These are phyloP conservation scores for Patella depressa DNA, from an alignment of 2,888 invertebrate genomes.

Conservation along the genomic window DNA sequence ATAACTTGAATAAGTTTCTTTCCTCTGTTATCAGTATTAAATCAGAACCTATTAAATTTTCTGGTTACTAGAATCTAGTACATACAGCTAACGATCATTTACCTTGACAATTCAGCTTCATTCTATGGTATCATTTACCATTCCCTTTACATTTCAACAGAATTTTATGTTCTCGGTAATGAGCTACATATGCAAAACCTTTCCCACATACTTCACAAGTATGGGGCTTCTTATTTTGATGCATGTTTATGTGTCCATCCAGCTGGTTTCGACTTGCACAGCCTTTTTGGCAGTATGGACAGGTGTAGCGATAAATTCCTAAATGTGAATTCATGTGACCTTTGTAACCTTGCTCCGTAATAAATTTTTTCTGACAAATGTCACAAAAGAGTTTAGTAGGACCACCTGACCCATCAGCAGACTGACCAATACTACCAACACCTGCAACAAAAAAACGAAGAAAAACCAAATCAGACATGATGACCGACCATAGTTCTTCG, in stretches of 20 bases:
- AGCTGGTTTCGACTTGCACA: not conserved
- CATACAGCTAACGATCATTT: too few relatives aligned
- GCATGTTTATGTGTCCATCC: not conserved
- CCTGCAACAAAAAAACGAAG: not conserved
- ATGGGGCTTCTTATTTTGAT: not conserved
- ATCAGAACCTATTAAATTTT: too few relatives aligned
- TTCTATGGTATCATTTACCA: too few relatives aligned
- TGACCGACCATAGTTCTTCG: too few relatives aligned
- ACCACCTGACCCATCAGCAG: not conserved
- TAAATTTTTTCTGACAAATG: not conserved
- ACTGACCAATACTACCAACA: not conserved
- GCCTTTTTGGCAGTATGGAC: not conserved
- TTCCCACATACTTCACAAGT: constrained; percentile 1
- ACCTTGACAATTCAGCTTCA: too few relatives aligned
- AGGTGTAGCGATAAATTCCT: not conserved
- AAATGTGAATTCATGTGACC: not conserved
- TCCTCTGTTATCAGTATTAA: too few relatives aligned
- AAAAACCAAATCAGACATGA: too few relatives aligned
- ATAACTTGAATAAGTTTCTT: too few relatives aligned
- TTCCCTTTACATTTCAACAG: too few relatives aligned
- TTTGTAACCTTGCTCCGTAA: not conserved
- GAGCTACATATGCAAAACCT: not conserved
- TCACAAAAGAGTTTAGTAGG: not conserved
- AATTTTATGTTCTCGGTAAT: too few relatives aligned
- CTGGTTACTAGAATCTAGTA: too few relatives aligned